These are phyloP conservation scores for Nemotelus pantherinus DNA, from an alignment of 2,888 invertebrate species.

Conservation along the genomic window DNA sequence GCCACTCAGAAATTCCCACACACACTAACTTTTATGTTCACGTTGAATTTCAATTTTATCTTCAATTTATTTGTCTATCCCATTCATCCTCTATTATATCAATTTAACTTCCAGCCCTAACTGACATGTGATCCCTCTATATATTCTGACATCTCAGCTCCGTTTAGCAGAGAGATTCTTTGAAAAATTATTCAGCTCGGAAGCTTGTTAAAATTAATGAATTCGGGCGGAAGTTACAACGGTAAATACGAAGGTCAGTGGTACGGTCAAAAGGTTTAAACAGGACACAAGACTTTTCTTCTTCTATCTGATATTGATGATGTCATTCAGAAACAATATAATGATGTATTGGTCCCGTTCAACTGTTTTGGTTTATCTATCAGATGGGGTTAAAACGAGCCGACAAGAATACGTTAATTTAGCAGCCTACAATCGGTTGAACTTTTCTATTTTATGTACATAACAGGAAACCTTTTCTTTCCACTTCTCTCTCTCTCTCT, in stretches of 20 bases:
- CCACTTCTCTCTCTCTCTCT: background rate
- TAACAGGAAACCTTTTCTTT: too few relatives aligned
- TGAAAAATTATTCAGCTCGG: slow-evolving; percentile 33
- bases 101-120: background rate
- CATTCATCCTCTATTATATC: background rate
- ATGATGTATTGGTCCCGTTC: background rate
- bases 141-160: background rate
- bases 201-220: slow-evolving; percentile 40
- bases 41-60: too few relatives aligned
- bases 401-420: slow-evolving; percentile 26
- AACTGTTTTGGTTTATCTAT: slow-evolving; percentile 14
- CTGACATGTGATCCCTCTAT: background rate
- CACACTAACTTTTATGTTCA: too few relatives aligned
- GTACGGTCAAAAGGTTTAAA: background rate
- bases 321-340: slow-evolving; percentile 33
- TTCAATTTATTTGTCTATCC: too few relatives aligned
- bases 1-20: too few relatives aligned
- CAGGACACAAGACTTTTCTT: background rate
- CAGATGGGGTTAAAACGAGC: slow-evolving; percentile 15
- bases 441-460: background rate
- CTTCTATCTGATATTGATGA: slow-evolving; percentile 22
- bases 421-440: background rate
- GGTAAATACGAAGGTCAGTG: background rate
- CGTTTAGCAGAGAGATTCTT: slow-evolving; percentile 1
- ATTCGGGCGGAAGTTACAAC: background rate